Percentiles rank a stretch among this genome's conserved stretches.
Conservation (phyloP, 2,888 invertebrate genomes). For the Athripsodes cinereus region DNA sequence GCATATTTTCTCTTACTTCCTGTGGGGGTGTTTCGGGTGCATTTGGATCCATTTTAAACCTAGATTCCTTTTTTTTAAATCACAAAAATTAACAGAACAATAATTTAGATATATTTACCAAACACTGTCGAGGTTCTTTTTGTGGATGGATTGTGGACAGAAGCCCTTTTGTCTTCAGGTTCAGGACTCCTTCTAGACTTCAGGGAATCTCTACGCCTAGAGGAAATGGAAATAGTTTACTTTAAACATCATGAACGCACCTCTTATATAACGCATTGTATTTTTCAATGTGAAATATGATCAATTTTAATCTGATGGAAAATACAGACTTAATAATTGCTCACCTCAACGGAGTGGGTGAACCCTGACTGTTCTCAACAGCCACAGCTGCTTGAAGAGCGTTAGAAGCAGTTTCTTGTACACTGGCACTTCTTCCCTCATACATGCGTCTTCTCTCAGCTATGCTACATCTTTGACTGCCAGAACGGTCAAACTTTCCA, state of each 20-base stretch:
- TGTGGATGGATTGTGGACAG: slow-evolving; percentile 58
- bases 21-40: too few species aligned
- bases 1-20: too few species aligned
- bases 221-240: not conserved
- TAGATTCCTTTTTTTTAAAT: too few species aligned
- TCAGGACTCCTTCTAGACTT: slow-evolving; percentile 58
- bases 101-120: slow-evolving; percentile 43
- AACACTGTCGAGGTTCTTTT: slow-evolving; percentile 84
- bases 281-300: too few species aligned
- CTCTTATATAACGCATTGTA: not conserved
- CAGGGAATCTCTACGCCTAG: slow-evolving; percentile 63
- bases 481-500: slow-evolving; percentile 52
- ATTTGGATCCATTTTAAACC: too few species aligned
- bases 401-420: slow-evolving; percentile 38
- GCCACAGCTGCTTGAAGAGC: slow-evolving; percentile 24
- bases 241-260: not conserved
- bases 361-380: slow-evolving; percentile 57
- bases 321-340: not conserved
- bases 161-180: slow-evolving; percentile 47
- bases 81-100: not conserved
- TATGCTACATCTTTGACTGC: slow-evolving; percentile 63
- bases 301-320: too few species aligned
- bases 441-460: slow-evolving; percentile 73
- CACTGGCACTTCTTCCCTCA: slow-evolving; percentile 67
- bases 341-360: slow-evolving; percentile 66